A percentile compares a stretch with the other conserved stretches of the same genome.
Conservation (phyloP, 2,797 vertebrate species). For the Telmatherina bonti region DNA sequence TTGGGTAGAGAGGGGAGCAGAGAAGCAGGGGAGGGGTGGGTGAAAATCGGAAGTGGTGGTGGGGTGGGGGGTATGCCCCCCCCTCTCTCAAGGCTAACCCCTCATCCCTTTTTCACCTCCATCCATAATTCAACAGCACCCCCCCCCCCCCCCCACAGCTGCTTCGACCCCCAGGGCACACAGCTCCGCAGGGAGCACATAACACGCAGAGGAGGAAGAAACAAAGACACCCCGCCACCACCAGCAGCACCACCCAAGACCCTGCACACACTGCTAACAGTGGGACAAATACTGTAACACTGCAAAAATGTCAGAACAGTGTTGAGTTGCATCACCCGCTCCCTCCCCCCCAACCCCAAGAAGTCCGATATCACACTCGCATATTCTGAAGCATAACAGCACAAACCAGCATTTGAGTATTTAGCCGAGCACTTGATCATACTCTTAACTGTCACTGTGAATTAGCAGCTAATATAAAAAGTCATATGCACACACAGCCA, state of each 20-base stretch:
- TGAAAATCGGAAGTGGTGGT: slow-evolving; percentile 21
- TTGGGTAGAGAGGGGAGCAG: slow-evolving; percentile 49
- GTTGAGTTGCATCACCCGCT: slow-evolving; percentile 8
- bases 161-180: slow-evolving; percentile 59
- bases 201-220: slow-evolving; percentile 52
- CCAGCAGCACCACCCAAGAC: slow-evolving; percentile 1
- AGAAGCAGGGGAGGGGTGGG: slow-evolving; percentile 26
- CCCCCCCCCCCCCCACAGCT: slow-evolving; percentile 36
- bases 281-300: slow-evolving; percentile 16
- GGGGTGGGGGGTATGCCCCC: slow-evolving; percentile 35
- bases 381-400: slow-evolving; percentile 7
- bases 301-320: slow-evolving; percentile 38
- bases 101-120: slow-evolving; percentile 80
- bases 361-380: slow-evolving; percentile 14
- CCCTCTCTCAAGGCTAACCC: slow-evolving; percentile 63
- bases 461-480: slow-evolving; percentile 33
- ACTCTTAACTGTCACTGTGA: slow-evolving; percentile 25
- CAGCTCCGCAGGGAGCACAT: slow-evolving; percentile 60
- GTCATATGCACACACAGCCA: slow-evolving; percentile 29
- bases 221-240: slow-evolving; percentile 45
- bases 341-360: too few relatives aligned
- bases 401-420: not conserved
- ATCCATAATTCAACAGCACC: slow-evolving; percentile 88
- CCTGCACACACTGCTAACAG: slow-evolving; percentile 13
- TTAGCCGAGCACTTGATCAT: slow-evolving; percentile 14